Percentiles rank a stretch among this genome's conserved stretches.
These are phyloP conservation scores for Trachelipus rathkii DNA, from an alignment of 1,140 invertebrate species.

Conservation along the genomic window DNA sequence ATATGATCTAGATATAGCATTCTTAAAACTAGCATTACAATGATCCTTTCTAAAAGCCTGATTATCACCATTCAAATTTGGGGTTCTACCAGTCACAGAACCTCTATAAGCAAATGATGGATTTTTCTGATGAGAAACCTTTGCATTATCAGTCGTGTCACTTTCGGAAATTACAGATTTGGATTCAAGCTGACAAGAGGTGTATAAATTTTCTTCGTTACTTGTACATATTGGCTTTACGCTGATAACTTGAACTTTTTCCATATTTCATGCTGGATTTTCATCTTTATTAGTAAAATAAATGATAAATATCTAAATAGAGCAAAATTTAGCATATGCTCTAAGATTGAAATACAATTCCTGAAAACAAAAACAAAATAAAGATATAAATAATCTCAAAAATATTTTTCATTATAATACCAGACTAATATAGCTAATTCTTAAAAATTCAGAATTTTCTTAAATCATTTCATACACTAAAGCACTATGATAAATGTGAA, in stretches of 20 bases:
- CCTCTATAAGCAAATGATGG: neutral
- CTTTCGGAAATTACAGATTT: neutral
- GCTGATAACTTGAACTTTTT: constrained; percentile 7
- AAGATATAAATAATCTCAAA: too few species aligned
- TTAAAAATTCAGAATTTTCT: too few species aligned
- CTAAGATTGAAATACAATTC: too few species aligned
- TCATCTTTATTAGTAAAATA: neutral
- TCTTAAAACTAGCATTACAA: constrained; percentile 2
- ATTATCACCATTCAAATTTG: neutral
- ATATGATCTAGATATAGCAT: neutral
- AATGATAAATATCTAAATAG: too few species aligned
- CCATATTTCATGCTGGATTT: neutral
- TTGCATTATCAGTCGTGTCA: neutral
- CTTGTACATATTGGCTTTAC: constrained; percentile 1
- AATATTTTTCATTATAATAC: too few species aligned
- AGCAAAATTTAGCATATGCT: too few species aligned
- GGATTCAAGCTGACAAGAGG: neutral
- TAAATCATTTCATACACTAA: too few species aligned
- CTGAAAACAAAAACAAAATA: too few species aligned
- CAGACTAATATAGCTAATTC: too few species aligned
- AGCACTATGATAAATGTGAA: too few species aligned
- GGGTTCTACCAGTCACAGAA: neutral
- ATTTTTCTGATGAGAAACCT: neutral
- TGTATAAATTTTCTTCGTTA: neutral
- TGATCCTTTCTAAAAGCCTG: neutral